These are phyloP conservation scores for Spinus olivaceus DNA, from an alignment of 2,797 vertebrate species.

Conservation along the genomic window DNA sequence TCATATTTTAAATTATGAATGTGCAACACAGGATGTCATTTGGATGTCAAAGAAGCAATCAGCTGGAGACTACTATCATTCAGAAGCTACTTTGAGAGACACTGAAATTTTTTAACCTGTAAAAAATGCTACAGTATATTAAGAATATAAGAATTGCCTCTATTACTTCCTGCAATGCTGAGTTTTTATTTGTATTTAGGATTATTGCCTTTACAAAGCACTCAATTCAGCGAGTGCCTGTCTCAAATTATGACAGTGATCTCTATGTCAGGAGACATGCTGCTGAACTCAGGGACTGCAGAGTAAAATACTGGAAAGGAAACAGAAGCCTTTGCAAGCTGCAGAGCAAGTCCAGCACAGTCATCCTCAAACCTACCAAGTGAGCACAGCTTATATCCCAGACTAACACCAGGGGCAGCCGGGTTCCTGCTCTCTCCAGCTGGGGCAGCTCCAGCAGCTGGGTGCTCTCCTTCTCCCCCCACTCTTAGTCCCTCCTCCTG, in stretches of 20 bases:
- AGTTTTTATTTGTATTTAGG: conserved; percentile 51
- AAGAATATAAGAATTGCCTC: conserved; percentile 19
- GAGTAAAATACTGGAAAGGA: not conserved
- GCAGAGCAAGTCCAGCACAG: not conserved
- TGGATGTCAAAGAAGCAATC: conserved; percentile 44
- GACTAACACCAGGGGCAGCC: not conserved
- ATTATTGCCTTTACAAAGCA: conserved; percentile 46
- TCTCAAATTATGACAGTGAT: conserved; percentile 33
- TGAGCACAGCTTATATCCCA: not conserved
- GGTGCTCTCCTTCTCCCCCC: not conserved
- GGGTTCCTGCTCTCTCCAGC: not conserved
- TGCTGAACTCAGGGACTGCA: not conserved
- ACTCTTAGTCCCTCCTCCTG: not conserved
- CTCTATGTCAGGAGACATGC: not conserved
- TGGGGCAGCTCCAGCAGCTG: not conserved
- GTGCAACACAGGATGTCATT: conserved; percentile 1
- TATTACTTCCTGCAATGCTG: conserved; percentile 15
- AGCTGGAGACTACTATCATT: conserved; percentile 36
- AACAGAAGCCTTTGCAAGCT: not conserved
- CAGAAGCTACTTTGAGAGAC: conserved; percentile 7
- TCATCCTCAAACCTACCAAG: not conserved
- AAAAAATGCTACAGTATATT: conserved; percentile 12
- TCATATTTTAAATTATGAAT: conserved; percentile 4
- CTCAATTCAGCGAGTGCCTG: conserved; percentile 24
- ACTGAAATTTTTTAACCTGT: not conserved